A percentile compares a stretch with the other conserved stretches of the same genome.
These are phyloP conservation scores for Camponotus floridanus DNA, from an alignment of 1,140 invertebrate genomes.

Conservation along the genomic window DNA sequence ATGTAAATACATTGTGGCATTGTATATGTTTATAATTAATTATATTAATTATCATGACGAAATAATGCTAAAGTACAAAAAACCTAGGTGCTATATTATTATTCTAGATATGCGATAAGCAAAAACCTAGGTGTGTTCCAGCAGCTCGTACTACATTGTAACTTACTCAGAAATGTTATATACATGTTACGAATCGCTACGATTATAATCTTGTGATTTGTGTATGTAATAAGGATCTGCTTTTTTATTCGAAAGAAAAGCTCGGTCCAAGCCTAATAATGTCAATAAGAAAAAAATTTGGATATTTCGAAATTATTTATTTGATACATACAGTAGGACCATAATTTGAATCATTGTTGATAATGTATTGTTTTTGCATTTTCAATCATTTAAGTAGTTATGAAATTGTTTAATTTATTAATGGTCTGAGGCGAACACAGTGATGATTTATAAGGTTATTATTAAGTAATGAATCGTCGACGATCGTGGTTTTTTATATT, in stretches of 20 bases:
- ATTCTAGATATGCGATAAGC: slow-evolving; percentile 81
- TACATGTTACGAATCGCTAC: slow-evolving; percentile 54
- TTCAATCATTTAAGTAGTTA: slow-evolving; percentile 19
- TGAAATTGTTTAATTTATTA: slow-evolving; percentile 39
- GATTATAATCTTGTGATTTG: slow-evolving; percentile 51
- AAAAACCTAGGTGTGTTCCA: slow-evolving; percentile 78
- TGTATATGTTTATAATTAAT: slow-evolving; percentile 77
- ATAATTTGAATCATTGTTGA: slow-evolving; percentile 42
- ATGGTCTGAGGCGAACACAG: not conserved
- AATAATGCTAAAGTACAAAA: slow-evolving; percentile 86
- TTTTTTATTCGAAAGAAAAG: slow-evolving; percentile 50
- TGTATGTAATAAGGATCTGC: slow-evolving; percentile 26
- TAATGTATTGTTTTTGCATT: slow-evolving; percentile 11
- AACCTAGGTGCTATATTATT: slow-evolving; percentile 86
- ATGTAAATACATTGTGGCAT: slow-evolving; percentile 84
- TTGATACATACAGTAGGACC: slow-evolving; percentile 48
- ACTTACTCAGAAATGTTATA: slow-evolving; percentile 62
- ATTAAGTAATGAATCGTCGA: slow-evolving; percentile 3
- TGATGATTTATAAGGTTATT: slow-evolving; percentile 8
- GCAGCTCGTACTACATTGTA: slow-evolving; percentile 75
- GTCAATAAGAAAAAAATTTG: slow-evolving; percentile 33
- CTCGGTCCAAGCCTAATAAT: slow-evolving; percentile 56
- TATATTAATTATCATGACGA: slow-evolving; percentile 82
- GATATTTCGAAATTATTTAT: slow-evolving; percentile 28
- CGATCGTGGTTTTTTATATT: not conserved